Evolutionary conservation across 1,140 invertebrate genomes (phyloP).

Genomic region (Sarcophaga peregrina): DNA sequence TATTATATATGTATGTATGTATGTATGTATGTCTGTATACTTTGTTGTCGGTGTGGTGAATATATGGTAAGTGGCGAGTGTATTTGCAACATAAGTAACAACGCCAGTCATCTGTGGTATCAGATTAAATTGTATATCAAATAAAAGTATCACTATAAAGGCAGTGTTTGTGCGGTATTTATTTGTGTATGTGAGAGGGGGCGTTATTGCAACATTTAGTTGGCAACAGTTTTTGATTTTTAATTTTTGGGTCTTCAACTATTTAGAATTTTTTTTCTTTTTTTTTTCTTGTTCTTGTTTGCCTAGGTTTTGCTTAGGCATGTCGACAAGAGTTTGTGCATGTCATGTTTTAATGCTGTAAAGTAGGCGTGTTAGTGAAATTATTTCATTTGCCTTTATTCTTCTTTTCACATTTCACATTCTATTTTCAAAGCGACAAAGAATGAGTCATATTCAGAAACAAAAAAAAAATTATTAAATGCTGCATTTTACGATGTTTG

Average conservation of each 20-base stretch:
- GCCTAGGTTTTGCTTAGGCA: no score
- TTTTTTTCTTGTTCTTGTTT: no score
- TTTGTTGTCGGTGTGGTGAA: no score
- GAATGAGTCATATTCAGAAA: not conserved
- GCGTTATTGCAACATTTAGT: slow-evolving; percentile 15
- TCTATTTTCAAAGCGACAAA: not conserved
- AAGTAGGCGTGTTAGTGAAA: slow-evolving; percentile 14
- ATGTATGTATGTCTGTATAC: no score
- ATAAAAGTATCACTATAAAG: no score
- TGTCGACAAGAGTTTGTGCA: not conserved
- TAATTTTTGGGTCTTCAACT: not conserved
- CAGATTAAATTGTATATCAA: no score
- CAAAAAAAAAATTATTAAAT: not conserved
- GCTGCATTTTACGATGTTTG: not conserved
- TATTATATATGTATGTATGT: no score
- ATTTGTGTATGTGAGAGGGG: not conserved
- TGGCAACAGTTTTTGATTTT: slow-evolving; percentile 26
- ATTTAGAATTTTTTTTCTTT: no score
- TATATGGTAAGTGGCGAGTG: no score
- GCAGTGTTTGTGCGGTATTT: not conserved
- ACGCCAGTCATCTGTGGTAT: no score
- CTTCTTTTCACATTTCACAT: not conserved
- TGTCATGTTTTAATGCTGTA: slow-evolving; percentile 18
- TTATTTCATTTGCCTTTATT: not conserved
- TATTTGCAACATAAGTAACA: no score